These are phyloP conservation scores for Limanda limanda DNA, from an alignment of 2,113 vertebrate species.

Conservation along the genomic window DNA sequence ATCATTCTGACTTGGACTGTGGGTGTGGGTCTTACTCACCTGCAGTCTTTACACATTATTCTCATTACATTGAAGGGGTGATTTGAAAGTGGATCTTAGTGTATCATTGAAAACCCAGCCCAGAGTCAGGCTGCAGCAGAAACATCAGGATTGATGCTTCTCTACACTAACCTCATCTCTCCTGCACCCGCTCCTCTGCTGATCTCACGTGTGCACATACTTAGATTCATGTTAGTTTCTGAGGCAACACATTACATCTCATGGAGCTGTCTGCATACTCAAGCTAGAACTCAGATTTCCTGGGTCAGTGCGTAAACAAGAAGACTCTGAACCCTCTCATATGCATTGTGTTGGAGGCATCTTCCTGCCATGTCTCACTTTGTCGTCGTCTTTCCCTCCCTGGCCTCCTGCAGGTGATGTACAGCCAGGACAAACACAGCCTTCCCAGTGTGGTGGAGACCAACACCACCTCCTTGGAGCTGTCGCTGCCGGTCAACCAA, in stretches of 20 bases:
- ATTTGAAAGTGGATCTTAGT: too few relatives aligned
- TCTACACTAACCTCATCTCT: too few relatives aligned
- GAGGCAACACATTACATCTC: background rate
- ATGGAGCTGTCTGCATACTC: constrained; percentile 9
- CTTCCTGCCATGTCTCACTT: background rate
- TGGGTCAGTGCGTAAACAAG: constrained; percentile 16
- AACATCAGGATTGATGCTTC: too few relatives aligned
- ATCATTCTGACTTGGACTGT: background rate
- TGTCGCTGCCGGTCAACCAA: constrained; percentile 91
- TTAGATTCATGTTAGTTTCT: too few relatives aligned
- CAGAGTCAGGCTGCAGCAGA: too few relatives aligned
- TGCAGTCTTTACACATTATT: too few relatives aligned
- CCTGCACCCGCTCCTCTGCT: too few relatives aligned
- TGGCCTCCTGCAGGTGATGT: constrained; percentile 87
- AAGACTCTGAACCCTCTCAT: background rate
- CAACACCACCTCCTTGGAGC: constrained; percentile 93
- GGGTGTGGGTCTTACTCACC: too few relatives aligned
- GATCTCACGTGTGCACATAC: too few relatives aligned
- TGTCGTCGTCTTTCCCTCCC: constrained; percentile 5
- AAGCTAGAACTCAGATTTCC: constrained; percentile 7
- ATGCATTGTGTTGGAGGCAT: background rate
- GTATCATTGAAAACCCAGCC: too few relatives aligned
- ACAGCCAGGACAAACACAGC: constrained; percentile 92
- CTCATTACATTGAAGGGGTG: too few relatives aligned
- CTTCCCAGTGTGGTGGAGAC: constrained; percentile 92